These are phyloP conservation scores for Priocnemis perturbator DNA, from an alignment of 2,888 invertebrate genomes.

Conservation along the genomic window DNA sequence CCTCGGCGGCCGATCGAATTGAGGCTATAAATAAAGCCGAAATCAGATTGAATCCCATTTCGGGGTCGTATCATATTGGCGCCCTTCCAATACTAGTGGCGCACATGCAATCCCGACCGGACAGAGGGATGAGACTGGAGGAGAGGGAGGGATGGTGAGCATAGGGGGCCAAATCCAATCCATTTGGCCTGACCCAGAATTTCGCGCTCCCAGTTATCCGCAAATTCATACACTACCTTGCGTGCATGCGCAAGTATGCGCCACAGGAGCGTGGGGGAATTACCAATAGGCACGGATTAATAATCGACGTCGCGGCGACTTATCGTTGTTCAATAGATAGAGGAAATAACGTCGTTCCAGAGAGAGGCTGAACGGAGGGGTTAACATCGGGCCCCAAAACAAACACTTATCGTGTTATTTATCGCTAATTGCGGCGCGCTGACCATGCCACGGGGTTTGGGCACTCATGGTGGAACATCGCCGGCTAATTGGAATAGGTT, in stretches of 20 bases:
- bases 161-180: conserved; percentile 47
- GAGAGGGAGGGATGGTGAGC: no score
- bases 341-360: neutral
- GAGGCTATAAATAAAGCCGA: conserved; percentile 50
- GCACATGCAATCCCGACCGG: conserved; percentile 27
- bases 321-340: conserved; percentile 14
- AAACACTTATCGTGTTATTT: no score
- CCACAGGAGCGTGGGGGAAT: neutral
- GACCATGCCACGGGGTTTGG: no score
- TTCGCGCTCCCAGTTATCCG: conserved; percentile 22
- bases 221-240: conserved; percentile 30
- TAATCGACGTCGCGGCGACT: conserved; percentile 11
- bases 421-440: no score
- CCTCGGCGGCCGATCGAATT: conserved; percentile 26
- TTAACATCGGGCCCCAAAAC: no score
- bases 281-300: conserved; percentile 11
- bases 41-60: conserved; percentile 58
- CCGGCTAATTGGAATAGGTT: no score
- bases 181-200: conserved; percentile 63
- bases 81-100: conserved; percentile 52
- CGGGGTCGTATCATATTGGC: conserved; percentile 52
- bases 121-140: neutral
- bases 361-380: neutral
- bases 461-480: no score
- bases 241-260: conserved; percentile 6